Percentiles rank a stretch among this genome's conserved stretches.
Conservation (phyloP, 2,113 vertebrate species). For the Macquaria australasica region DNA sequence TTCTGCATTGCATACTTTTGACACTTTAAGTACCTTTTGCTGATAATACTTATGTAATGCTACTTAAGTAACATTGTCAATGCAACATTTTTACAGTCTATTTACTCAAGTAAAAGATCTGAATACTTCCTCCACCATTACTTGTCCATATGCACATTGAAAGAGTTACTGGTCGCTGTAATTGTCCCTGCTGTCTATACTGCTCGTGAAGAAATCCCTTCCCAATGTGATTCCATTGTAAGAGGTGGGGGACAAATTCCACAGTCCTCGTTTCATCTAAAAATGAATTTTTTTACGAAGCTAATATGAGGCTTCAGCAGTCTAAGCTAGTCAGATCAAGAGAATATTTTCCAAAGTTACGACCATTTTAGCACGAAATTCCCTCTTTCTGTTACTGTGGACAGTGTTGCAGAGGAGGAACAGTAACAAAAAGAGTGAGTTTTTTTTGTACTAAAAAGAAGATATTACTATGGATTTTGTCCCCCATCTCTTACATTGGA, state of each 20-base stretch:
- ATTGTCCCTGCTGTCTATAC: background rate
- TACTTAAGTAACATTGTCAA: too few species aligned
- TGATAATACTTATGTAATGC: too few species aligned
- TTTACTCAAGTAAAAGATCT: too few species aligned
- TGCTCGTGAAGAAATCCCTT: background rate
- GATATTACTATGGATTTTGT: background rate
- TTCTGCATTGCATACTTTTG: background rate
- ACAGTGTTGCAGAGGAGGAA: too few species aligned
- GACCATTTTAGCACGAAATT: background rate
- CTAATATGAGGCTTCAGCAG: background rate
- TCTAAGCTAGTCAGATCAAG: background rate
- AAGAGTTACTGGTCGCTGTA: too few species aligned
- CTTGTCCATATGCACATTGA: too few species aligned
- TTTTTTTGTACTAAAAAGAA: background rate
- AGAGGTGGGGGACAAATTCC: background rate
- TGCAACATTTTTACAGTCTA: too few species aligned
- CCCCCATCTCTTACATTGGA: too few species aligned
- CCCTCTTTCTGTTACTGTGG: background rate
- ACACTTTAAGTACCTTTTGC: too few species aligned
- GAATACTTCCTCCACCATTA: too few species aligned
- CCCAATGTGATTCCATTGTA: too few species aligned
- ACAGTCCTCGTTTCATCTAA: background rate
- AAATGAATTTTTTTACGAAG: background rate
- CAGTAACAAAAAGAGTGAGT: too few species aligned
- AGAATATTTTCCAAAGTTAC: background rate